Percentiles rank a stretch among this genome's conserved stretches.
Evolutionary conservation across 2,797 vertebrate species (phyloP).

Genomic region (Hypotaenidia okinawae): DNA sequence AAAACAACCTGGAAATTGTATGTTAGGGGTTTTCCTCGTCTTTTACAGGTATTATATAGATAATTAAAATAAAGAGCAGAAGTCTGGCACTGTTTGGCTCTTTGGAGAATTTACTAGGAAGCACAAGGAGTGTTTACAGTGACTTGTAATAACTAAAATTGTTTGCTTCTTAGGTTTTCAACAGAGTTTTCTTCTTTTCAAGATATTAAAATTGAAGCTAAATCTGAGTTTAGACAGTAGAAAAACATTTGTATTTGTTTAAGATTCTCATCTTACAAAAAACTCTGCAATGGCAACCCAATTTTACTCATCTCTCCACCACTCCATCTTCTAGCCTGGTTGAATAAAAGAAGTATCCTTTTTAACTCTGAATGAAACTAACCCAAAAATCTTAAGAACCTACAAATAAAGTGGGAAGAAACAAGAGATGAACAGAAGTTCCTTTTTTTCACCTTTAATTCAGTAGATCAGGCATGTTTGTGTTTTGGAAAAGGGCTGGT

Average conservation of each 20-base stretch:
- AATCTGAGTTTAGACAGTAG: background rate
- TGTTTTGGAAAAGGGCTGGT: background rate
- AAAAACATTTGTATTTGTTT: background rate
- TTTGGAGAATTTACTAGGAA: background rate
- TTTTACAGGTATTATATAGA: background rate
- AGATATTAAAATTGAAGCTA: background rate
- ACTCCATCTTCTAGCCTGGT: background rate
- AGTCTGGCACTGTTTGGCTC: background rate
- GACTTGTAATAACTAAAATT: background rate
- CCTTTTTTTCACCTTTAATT: background rate
- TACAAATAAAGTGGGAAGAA: background rate
- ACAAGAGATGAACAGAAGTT: background rate
- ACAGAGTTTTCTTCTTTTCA: background rate
- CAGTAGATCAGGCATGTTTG: background rate
- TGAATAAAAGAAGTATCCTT: background rate
- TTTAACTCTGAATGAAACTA: background rate
- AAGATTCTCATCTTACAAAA: background rate
- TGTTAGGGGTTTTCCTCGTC: background rate
- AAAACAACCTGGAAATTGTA: background rate
- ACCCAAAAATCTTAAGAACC: background rate
- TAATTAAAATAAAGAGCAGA: background rate
- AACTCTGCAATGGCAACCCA: background rate
- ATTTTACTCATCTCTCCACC: background rate
- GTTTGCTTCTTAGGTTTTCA: background rate
- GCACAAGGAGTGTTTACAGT: background rate